These are phyloP conservation scores for Atractosteus spatula DNA, from an alignment of 2,113 vertebrate genomes.

Conservation along the genomic window DNA sequence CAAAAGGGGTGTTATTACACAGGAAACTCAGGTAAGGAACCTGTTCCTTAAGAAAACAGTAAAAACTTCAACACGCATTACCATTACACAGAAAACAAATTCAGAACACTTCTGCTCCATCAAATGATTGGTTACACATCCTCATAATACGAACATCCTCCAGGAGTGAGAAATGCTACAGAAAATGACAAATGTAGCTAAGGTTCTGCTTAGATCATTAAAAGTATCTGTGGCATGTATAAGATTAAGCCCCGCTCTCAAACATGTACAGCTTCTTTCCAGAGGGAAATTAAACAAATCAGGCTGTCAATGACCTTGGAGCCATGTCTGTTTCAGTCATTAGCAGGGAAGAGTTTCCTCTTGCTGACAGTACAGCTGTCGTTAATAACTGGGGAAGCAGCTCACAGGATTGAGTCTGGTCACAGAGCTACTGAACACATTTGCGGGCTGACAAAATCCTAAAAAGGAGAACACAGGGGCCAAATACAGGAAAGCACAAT, in stretches of 20 bases:
- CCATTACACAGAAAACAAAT: too few species aligned
- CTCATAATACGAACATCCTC: too few species aligned
- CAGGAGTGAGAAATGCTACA: too few species aligned
- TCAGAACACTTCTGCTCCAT: too few species aligned
- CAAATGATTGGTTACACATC: too few species aligned
- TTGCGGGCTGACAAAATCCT: constrained; percentile 1
- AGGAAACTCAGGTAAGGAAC: too few species aligned
- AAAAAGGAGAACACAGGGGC: not conserved
- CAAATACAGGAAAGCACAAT: constrained; percentile 26
- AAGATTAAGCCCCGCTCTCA: constrained; percentile 8
- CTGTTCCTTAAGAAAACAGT: too few species aligned
- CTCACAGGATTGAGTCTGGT: not conserved
- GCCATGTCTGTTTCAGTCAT: constrained; percentile 31
- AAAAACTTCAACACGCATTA: too few species aligned
- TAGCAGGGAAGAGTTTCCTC: constrained; percentile 8
- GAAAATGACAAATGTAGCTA: too few species aligned
- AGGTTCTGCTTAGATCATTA: too few species aligned
- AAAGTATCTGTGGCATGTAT: constrained; percentile 6
- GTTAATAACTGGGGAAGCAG: constrained; percentile 22
- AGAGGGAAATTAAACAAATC: constrained; percentile 38
- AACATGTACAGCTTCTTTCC: constrained; percentile 12
- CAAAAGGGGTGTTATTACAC: too few species aligned
- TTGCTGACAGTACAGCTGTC: not conserved
- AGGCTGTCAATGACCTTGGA: constrained; percentile 28
- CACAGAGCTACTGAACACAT: constrained; percentile 16